Evolutionary conservation across 2,888 invertebrate species (phyloP), one percentile per base, ranked within the genome.

Genomic region (Phaonia tiefii): DNA sequence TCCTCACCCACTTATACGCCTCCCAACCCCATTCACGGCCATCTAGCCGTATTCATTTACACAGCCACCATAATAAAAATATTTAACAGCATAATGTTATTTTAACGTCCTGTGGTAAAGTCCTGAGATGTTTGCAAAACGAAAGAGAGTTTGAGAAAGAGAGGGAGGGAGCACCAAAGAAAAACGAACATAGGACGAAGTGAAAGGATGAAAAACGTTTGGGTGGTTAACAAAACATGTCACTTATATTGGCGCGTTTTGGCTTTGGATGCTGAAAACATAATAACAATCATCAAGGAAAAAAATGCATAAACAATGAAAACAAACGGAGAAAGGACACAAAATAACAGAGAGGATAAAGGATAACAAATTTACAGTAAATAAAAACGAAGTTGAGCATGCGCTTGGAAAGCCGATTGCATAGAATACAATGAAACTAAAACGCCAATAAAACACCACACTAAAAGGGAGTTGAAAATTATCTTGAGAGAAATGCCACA

Each of bases 381-480:
- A n/a, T n/a, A n/a, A n/a, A n/a, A n/a, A n/a, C 37, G n/a, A 37
- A 69, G 81, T 78, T 75, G 78, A 75, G 58, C 71, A 81, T 78
- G 81, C 81, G 81, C 77, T 67, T 58, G 67, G 71, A 67, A 15
- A 10, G 17, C 46, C 26, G 17, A 17, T 17, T 2, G 15, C 22
- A 51, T 37, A 20, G 15, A 31, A 31, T 31, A 2, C n/a, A 4
- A 1, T n/a, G n/a, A n/a, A n/a, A n/a, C n/a, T n/a, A n/a, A 78
- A 8, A 66, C 2, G 1, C 7, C 46, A 78, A 72, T 75, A 81
- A 81, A 63, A 75, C 81, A 81, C 81, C 81, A 78, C 78, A 81
- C 72, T 15, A 78, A 81, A 31, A 31, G 31, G 8, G 31, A 31
- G 31, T 31, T 31, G 8, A 31, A 5, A 31, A 31, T 5, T 5